These are phyloP conservation scores for Folsomia candida DNA, from an alignment of 2,888 invertebrate species.

Conservation along the genomic window DNA sequence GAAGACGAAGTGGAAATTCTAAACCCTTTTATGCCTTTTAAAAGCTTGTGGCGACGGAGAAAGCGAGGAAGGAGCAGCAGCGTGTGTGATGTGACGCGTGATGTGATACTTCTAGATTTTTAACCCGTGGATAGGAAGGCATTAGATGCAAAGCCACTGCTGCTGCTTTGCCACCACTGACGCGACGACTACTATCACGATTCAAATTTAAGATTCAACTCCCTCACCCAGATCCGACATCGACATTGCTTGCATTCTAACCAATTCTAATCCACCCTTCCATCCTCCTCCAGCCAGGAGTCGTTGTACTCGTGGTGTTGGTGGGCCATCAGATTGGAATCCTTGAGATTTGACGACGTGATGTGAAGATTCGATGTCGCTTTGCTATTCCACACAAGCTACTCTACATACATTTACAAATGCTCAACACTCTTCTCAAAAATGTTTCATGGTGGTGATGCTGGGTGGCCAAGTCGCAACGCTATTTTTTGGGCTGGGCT, in stretches of 20 bases:
- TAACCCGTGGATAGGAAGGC: too few species aligned
- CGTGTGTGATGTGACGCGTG: too few species aligned
- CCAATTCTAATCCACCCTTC: not conserved
- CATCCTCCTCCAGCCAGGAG: too few species aligned
- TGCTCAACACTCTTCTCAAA: not conserved
- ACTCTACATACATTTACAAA: not conserved
- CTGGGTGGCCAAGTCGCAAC: not conserved
- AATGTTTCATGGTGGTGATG: not conserved
- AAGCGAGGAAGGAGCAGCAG: too few species aligned
- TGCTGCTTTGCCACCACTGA: not conserved
- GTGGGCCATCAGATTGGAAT: not conserved
- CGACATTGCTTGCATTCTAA: not conserved
- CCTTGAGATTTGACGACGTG: constrained; percentile 1
- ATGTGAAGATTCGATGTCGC: not conserved
- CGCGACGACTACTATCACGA: not conserved
- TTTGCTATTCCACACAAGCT: not conserved
- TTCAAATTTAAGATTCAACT: constrained; percentile 4
- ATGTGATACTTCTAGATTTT: too few species aligned
- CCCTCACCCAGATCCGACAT: constrained; percentile 1
- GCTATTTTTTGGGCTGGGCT: not conserved
- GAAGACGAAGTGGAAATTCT: too few species aligned
- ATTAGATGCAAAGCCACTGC: not conserved
- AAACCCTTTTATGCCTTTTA: too few species aligned
- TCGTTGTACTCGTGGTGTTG: not conserved
- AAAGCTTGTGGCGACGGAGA: too few species aligned